A percentile compares a stretch with the other conserved stretches of the same genome.
Conservation (phyloP, 2,113 vertebrate genomes). For the Xiphorhynchus elegans region DNA sequence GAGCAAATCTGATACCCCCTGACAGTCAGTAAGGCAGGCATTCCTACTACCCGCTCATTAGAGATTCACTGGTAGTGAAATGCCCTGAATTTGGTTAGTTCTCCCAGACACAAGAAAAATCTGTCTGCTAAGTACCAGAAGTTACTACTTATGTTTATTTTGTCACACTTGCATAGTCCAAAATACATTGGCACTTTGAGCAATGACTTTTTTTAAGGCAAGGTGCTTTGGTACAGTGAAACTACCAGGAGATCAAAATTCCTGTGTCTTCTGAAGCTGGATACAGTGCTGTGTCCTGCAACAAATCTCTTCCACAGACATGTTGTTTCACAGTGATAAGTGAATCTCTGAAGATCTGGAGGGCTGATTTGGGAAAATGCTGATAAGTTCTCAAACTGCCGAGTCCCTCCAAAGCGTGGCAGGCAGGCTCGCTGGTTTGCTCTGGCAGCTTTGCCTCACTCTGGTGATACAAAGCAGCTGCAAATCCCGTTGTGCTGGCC, state of each 20-base stretch:
- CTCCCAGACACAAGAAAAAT: slow-evolving; percentile 70
- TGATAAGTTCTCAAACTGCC: background rate
- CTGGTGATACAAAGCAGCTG: slow-evolving; percentile 18
- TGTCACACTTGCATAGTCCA: background rate
- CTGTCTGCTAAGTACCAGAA: slow-evolving; percentile 56
- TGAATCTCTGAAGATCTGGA: slow-evolving; percentile 7
- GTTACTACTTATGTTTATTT: slow-evolving; percentile 65
- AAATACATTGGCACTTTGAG: background rate
- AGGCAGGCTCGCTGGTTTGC: background rate
- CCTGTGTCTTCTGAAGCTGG: background rate
- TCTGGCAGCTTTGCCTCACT: slow-evolving; percentile 25
- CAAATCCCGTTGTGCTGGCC: background rate
- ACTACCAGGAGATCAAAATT: background rate
- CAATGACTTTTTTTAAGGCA: background rate
- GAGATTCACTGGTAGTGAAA: slow-evolving; percentile 72
- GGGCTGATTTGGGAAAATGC: background rate
- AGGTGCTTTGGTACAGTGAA: background rate
- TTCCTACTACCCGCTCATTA: slow-evolving; percentile 78
- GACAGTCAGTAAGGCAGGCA: slow-evolving; percentile 76
- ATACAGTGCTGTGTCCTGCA: background rate
- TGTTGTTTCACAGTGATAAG: background rate
- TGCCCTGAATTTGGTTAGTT: slow-evolving; percentile 71
- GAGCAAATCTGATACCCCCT: slow-evolving; percentile 76
- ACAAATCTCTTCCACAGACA: background rate
- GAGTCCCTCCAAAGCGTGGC: background rate